phyloP scores from a whole-genome alignment of 2,113 vertebrate genomes.

The Muscicapa adusta region DNA sequence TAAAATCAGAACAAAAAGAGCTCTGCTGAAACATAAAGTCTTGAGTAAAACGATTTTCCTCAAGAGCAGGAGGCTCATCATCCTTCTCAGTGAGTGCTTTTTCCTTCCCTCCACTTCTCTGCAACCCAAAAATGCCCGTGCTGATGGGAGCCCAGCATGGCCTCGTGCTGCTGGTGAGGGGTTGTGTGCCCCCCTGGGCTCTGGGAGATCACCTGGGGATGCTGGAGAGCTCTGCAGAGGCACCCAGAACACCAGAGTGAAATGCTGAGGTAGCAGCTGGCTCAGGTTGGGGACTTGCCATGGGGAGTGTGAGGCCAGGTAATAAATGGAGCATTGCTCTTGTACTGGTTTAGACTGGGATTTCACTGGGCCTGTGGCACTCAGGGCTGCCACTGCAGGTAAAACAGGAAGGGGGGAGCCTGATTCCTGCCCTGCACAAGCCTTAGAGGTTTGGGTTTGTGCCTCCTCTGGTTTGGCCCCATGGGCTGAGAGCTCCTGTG shows the following conservation, averaged over 20 bases:
- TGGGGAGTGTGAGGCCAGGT: accelerated
- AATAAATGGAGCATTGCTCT: neutral
- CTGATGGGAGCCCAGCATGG: neutral
- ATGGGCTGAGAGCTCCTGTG: accelerated
- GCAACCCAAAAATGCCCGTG: neutral
- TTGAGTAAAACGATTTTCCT: constrained; percentile 27
- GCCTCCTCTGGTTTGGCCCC: neutral
- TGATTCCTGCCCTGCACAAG: too few species aligned
- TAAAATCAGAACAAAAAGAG: constrained; percentile 47
- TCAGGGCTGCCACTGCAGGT: neutral
- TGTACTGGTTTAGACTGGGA: neutral
- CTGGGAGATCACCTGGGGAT: neutral
- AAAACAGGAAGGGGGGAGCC: neutral
- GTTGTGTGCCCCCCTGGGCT: neutral
- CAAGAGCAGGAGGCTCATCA: neutral
- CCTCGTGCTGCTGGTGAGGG: neutral
- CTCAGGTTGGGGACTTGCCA: accelerated
- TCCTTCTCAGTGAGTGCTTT: neutral
- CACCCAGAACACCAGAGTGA: neutral
- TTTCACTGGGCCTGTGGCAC: neutral
- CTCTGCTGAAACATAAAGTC: neutral
- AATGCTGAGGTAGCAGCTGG: neutral
- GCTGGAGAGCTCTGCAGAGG: neutral
- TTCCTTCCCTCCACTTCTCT: neutral
- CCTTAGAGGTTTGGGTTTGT: neutral